Evolutionary conservation across 2,888 invertebrate genomes (phyloP).

Genomic region (Leptinotarsa tumamoca): DNA sequence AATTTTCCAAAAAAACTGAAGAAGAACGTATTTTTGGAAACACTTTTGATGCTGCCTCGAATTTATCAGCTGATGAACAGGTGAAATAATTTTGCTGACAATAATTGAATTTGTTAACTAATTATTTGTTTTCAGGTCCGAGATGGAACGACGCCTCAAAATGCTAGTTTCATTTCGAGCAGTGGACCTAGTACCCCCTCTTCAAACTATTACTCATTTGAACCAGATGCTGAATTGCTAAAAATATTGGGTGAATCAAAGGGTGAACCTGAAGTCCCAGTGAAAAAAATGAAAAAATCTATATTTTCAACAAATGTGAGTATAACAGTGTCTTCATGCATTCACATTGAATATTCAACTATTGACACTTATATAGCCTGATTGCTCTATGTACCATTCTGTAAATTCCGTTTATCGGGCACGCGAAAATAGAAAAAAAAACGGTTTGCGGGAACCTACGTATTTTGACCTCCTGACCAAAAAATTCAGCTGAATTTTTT

Average conservation of each 20-base stretch:
- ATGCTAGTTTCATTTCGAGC: not conserved
- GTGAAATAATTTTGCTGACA: no score
- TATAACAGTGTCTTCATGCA: not conserved
- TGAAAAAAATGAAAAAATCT: not conserved
- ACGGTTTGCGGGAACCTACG: no score
- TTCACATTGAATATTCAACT: not conserved
- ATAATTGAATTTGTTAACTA: no score
- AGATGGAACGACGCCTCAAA: not conserved
- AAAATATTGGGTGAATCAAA: not conserved
- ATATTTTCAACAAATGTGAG: not conserved
- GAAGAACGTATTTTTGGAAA: no score
- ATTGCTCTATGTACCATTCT: not conserved
- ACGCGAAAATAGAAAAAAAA: no score
- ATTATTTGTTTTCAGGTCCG: not conserved
- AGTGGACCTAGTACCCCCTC: constrained; percentile 4
- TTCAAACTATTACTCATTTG: not conserved
- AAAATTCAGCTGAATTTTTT: no score
- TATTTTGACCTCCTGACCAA: no score
- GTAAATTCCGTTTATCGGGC: no score
- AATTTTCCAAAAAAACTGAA: no score
- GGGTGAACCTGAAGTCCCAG: not conserved
- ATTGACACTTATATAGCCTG: not conserved
- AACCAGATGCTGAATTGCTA: not conserved
- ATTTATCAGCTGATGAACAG: no score
- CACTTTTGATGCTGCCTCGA: no score